Evolutionary conservation across 2,797 vertebrate species (phyloP).

Genomic region (Mus caroli): DNA sequence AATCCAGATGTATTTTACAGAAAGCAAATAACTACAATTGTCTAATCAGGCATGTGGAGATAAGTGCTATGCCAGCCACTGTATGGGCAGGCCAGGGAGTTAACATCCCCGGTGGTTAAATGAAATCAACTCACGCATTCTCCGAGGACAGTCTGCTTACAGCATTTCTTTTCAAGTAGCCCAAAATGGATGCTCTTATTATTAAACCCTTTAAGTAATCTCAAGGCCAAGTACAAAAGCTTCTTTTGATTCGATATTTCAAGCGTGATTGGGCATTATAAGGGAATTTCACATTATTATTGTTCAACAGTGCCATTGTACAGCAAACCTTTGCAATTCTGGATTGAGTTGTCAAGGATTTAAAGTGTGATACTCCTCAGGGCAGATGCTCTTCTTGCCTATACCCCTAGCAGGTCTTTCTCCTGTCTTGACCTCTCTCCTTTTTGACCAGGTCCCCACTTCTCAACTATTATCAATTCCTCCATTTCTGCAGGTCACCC

Average conservation of each 20-base stretch:
- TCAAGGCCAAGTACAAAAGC: constrained; percentile 35
- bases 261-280: neutral
- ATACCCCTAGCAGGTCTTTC: neutral
- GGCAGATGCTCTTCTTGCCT: no score
- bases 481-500: neutral
- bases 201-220: neutral
- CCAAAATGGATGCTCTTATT: constrained; percentile 42
- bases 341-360: neutral
- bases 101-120: neutral
- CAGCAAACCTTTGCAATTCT: neutral
- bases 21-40: constrained; percentile 64
- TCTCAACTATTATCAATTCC: no score
- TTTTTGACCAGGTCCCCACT: neutral
- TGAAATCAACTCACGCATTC: constrained; percentile 1
- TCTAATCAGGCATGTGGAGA: constrained; percentile 34
- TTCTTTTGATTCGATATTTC: neutral
- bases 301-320: neutral
- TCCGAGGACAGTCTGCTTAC: neutral
- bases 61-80: neutral
- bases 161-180: constrained; percentile 48
- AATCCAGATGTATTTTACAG: constrained; percentile 36
- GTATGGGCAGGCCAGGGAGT: neutral
- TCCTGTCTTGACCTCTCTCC: neutral
- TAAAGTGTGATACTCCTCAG: neutral
- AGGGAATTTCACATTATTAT: neutral